Evolutionary conservation across 2,888 invertebrate genomes (phyloP).

Genomic region (Cheilosia soror): DNA sequence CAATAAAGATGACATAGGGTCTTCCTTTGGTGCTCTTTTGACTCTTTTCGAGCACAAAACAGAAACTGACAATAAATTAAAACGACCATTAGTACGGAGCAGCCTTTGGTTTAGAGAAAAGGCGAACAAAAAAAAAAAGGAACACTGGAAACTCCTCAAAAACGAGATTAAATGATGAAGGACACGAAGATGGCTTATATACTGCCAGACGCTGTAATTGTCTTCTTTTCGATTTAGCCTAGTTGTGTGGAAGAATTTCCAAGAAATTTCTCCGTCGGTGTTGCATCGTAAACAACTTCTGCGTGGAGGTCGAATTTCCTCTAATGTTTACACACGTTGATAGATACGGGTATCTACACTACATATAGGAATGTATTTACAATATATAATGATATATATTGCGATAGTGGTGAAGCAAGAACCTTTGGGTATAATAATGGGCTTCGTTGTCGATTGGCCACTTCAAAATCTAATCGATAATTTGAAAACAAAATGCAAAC

Average conservation of each 20-base stretch:
- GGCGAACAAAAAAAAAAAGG: neutral
- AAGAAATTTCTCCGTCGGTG: constrained; percentile 41
- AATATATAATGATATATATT: neutral
- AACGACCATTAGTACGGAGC: constrained; percentile 57
- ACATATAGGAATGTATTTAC: neutral
- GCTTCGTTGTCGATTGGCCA: constrained; percentile 64
- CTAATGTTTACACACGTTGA: neutral
- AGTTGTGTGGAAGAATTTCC: constrained; percentile 51
- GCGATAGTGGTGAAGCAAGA: neutral
- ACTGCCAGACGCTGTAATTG: constrained; percentile 38
- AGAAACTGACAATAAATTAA: constrained; percentile 64
- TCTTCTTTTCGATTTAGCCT: constrained; percentile 22
- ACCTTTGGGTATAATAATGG: constrained; percentile 53
- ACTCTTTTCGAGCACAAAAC: constrained; percentile 40
- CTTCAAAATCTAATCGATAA: constrained; percentile 53
- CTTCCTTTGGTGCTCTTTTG: constrained; percentile 35
- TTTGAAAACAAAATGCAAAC: constrained; percentile 35
- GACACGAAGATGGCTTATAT: constrained; percentile 56
- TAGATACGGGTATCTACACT: neutral
- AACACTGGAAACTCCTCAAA: constrained; percentile 30
- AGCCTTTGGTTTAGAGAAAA: constrained; percentile 20
- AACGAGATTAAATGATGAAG: constrained; percentile 60
- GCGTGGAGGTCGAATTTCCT: constrained; percentile 48
- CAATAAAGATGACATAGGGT: constrained; percentile 63
- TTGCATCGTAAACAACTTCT: neutral